Evolutionary conservation across 2,113 vertebrate species (phyloP).

Genomic region (Mobula birostris): DNA sequence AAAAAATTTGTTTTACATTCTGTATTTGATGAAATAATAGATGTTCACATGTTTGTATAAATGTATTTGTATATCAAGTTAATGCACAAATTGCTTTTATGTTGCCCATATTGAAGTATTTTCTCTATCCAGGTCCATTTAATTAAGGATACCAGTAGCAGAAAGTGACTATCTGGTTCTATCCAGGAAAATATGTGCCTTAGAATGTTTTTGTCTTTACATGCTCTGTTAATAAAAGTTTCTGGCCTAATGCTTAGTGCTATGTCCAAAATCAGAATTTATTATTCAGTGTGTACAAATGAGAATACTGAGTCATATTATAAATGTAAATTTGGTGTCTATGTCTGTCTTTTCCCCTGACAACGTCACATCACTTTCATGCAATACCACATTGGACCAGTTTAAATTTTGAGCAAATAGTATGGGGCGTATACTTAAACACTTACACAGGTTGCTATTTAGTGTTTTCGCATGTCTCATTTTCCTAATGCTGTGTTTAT

Average conservation of each 20-base stretch:
- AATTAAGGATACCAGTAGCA: neutral
- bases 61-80: conserved; percentile 13
- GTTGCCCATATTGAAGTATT: neutral
- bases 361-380: neutral
- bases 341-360: neutral
- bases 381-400: neutral
- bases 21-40: neutral
- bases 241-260: neutral
- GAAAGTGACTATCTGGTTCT: neutral
- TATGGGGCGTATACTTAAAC: conserved; percentile 93
- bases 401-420: neutral
- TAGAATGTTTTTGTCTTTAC: neutral
- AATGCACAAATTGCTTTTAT: neutral
- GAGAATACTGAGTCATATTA: neutral
- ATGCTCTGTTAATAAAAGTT: neutral
- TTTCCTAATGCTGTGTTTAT: conserved; percentile 72
- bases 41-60: neutral
- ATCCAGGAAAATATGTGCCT: neutral
- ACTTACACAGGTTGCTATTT: conserved; percentile 82
- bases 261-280: neutral
- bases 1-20: neutral
- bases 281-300: neutral
- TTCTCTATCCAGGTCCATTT: neutral
- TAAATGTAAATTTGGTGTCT: neutral
- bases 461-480: conserved; percentile 75